These are phyloP conservation scores for Polypedilum pembai DNA, from an alignment of 1,140 invertebrate genomes.

Conservation along the genomic window DNA sequence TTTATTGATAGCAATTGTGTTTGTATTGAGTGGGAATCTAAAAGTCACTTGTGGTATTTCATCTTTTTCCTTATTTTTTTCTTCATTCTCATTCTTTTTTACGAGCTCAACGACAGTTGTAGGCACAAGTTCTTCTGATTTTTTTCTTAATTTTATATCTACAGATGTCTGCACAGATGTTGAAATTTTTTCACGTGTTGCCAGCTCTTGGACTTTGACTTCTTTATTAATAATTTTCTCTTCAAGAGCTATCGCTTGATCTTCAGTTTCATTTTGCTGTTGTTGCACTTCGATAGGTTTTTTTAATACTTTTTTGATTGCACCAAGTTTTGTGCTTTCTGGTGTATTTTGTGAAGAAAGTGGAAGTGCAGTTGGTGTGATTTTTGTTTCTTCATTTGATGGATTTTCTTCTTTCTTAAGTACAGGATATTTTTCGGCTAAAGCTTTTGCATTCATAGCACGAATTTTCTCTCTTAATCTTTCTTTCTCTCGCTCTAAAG, in stretches of 20 bases:
- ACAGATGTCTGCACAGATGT: conserved; percentile 19
- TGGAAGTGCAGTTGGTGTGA: neutral
- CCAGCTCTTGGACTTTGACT: neutral
- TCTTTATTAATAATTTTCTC: conserved; percentile 3
- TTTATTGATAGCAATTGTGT: conserved; percentile 54
- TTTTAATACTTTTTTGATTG: conserved; percentile 28
- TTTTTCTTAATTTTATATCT: neutral
- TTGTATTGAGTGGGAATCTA: conserved; percentile 31
- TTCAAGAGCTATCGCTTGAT: neutral
- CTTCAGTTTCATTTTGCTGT: neutral
- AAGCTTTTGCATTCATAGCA: conserved; percentile 29
- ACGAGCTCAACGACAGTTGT: neutral
- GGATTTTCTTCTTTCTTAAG: conserved; percentile 30
- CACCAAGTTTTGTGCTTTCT: conserved; percentile 23
- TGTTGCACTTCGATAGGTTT: neutral
- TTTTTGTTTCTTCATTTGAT: conserved; percentile 8
- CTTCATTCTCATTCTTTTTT: conserved; percentile 26
- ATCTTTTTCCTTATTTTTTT: neutral
- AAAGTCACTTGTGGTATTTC: neutral
- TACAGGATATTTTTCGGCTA: conserved; percentile 30
- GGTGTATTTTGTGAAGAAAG: neutral
- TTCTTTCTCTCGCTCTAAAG: conserved; percentile 32
- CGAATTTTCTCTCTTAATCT: conserved; percentile 31
- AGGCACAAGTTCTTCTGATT: neutral
- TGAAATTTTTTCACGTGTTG: conserved; percentile 26